Conservation (phyloP, 2,888 invertebrate species). For the Agrochola lota region DNA sequence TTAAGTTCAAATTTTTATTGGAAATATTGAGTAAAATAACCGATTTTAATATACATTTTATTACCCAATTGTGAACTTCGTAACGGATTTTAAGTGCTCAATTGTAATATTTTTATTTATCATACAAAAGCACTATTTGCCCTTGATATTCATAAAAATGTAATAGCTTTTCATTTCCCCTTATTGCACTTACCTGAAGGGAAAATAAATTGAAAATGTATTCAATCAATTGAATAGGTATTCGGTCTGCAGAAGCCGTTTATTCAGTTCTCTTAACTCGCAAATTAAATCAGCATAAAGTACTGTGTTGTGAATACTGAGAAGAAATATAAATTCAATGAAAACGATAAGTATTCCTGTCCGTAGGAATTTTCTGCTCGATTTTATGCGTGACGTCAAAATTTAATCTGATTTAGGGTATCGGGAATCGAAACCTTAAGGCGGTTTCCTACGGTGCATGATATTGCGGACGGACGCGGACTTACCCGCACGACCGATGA, state of each 20-base stretch:
- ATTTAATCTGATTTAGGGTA: slow-evolving; percentile 20
- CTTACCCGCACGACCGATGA: background rate
- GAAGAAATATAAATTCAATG: slow-evolving; percentile 41
- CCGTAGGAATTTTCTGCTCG: background rate
- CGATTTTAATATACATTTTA: background rate
- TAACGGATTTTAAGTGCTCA: background rate
- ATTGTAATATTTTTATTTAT: no score
- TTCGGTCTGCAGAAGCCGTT: background rate
- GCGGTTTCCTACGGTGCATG: background rate
- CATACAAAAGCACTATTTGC: background rate
- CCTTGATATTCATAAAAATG: background rate
- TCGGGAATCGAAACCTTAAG: background rate
- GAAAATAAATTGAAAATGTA: slow-evolving; percentile 4
- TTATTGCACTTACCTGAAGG: background rate
- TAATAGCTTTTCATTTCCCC: background rate
- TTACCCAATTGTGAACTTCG: background rate
- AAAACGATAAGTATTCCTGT: slow-evolving; percentile 23
- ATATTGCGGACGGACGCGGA: background rate
- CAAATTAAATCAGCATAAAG: slow-evolving; percentile 39
- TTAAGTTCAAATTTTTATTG: background rate
- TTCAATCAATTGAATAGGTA: slow-evolving; percentile 25
- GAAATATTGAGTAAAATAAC: background rate
- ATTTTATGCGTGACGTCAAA: slow-evolving; percentile 16
- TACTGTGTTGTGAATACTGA: slow-evolving; percentile 16
- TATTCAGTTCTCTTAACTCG: slow-evolving; percentile 15